phyloP scores from a whole-genome alignment of 2,797 vertebrate species.

The Eulemur albifrons region DNA sequence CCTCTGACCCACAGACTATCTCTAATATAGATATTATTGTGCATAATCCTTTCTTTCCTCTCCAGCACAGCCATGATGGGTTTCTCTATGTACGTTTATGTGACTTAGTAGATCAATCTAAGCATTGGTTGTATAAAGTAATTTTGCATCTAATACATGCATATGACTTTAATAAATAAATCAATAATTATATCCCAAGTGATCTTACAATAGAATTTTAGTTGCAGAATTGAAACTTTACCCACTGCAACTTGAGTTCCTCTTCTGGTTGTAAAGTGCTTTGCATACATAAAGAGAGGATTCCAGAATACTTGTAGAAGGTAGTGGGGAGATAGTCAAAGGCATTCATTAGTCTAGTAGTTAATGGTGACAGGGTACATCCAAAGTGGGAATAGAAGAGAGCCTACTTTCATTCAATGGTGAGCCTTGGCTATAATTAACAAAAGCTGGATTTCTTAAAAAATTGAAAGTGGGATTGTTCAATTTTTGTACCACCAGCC shows the following conservation, averaged over 20 bases:
- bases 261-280: background rate
- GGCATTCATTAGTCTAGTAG: background rate
- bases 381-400: background rate
- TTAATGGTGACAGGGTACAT: background rate
- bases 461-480: background rate
- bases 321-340: background rate
- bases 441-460: background rate
- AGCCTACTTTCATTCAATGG: background rate
- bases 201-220: background rate
- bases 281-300: background rate
- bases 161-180: background rate
- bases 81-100: background rate
- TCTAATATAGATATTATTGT: background rate
- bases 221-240: background rate
- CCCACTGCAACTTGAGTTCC: background rate
- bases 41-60: background rate
- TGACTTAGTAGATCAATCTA: background rate
- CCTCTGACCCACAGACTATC: background rate
- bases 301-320: background rate
- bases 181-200: background rate
- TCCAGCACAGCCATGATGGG: background rate
- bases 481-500: background rate
- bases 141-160: background rate
- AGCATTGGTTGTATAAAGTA: background rate
- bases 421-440: background rate